These are phyloP conservation scores for Aurelia aurita complex sp. Pacific DNA, from an alignment of 30 jellyfish, hydroid and myxozoan species.

Conservation along the genomic window DNA sequence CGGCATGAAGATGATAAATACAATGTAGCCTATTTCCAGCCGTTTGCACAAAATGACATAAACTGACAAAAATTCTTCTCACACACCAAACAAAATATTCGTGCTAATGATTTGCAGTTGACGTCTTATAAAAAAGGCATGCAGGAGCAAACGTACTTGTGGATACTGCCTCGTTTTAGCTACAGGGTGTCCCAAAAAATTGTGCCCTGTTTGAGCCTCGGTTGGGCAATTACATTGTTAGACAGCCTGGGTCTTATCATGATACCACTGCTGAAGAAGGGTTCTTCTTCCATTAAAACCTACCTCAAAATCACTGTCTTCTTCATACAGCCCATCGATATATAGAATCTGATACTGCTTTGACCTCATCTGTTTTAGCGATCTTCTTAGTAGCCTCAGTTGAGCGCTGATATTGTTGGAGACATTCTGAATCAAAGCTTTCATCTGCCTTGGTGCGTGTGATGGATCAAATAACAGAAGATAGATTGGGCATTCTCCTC, in stretches of 20 bases:
- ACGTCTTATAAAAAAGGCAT: too few species aligned
- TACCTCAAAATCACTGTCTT: slow-evolving; percentile 76
- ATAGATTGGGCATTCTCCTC: slow-evolving; percentile 79
- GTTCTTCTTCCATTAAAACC: background rate
- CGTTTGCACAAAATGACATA: too few species aligned
- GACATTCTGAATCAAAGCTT: slow-evolving; percentile 60
- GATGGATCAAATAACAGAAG: slow-evolving; percentile 89
- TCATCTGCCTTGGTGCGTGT: slow-evolving; percentile 79
- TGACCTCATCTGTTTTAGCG: slow-evolving; percentile 87
- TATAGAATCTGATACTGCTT: slow-evolving; percentile 90
- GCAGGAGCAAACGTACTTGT: too few species aligned
- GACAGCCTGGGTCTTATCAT: background rate
- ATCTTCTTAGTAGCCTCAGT: slow-evolving; percentile 68
- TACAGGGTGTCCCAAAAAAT: too few species aligned
- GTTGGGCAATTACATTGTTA: slow-evolving; percentile 60
- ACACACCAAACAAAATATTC: too few species aligned
- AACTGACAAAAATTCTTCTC: too few species aligned
- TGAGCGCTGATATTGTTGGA: slow-evolving; percentile 72
- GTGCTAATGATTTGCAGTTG: too few species aligned
- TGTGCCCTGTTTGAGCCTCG: slow-evolving; percentile 1
- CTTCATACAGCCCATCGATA: slow-evolving; percentile 79
- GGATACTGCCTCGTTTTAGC: too few species aligned
- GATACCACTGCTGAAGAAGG: background rate
- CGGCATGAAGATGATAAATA: too few species aligned
- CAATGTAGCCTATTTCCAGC: too few species aligned